A percentile compares a stretch with the other conserved stretches of the same genome.
Evolutionary conservation across 2,797 vertebrate genomes (phyloP).

Genomic region (Scolopax bukidnonensis): DNA sequence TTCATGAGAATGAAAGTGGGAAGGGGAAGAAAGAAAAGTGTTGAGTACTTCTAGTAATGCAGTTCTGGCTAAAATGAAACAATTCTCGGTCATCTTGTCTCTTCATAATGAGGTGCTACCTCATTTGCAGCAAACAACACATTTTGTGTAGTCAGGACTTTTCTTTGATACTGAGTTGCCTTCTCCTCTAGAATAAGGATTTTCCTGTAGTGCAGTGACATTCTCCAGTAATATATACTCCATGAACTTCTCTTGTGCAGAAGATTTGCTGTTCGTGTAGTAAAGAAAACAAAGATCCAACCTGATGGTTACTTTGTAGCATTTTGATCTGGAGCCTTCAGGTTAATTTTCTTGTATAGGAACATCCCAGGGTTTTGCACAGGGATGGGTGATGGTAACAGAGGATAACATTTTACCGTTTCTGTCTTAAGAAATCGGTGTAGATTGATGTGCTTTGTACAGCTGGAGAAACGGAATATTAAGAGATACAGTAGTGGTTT

Average conservation of each 20-base stretch:
- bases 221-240: background rate
- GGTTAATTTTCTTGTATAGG: background rate
- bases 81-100: background rate
- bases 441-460: background rate
- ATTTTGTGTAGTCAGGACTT: background rate
- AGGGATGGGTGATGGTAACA: background rate
- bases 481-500: background rate
- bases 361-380: background rate
- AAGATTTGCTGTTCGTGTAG: background rate
- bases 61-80: background rate
- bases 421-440: background rate
- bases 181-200: background rate
- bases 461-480: background rate
- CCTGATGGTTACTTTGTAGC: accelerated
- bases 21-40: background rate
- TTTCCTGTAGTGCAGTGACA: background rate
- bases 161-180: background rate
- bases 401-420: background rate
- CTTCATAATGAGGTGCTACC: background rate
- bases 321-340: background rate
- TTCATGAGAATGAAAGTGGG: background rate
- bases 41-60: background rate
- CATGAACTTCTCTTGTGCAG: background rate
- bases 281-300: background rate
- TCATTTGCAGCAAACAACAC: background rate